Evolutionary conservation across 2,113 vertebrate genomes (phyloP).

Genomic region (Columbina picui): DNA sequence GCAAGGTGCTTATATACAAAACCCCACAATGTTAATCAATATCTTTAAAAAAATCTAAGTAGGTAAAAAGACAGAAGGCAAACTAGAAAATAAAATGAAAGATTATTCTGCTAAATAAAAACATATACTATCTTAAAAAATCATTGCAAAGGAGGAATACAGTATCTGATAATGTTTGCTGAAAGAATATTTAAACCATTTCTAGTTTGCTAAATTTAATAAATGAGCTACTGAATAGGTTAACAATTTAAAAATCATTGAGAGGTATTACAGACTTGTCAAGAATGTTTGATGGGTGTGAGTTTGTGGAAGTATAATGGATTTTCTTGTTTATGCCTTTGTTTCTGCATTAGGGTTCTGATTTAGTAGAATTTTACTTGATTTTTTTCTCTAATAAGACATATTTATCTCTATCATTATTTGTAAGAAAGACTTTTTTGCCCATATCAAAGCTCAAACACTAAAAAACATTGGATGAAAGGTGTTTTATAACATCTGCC

Average conservation of each 20-base stretch:
- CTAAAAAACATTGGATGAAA: neutral
- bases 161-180: neutral
- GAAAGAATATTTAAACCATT: neutral
- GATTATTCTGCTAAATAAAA: neutral
- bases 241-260: neutral
- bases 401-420: conserved; percentile 2
- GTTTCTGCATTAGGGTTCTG: neutral
- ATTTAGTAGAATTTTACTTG: conserved; percentile 21
- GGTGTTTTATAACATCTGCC: neutral
- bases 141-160: neutral
- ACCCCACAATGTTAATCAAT: rapidly evolving
- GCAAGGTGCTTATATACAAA: neutral
- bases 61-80: neutral
- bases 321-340: conserved; percentile 10
- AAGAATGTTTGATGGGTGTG: neutral
- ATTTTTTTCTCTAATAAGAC: conserved; percentile 1
- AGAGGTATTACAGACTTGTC: conserved; percentile 16
- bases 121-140: neutral
- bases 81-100: neutral
- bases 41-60: neutral
- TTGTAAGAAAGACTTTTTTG: neutral
- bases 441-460: neutral
- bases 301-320: neutral
- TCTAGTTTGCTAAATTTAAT: neutral
- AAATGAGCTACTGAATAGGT: neutral